Conservation (phyloP, 2,113 vertebrate species). For the Porphyrio hochstetteri region DNA sequence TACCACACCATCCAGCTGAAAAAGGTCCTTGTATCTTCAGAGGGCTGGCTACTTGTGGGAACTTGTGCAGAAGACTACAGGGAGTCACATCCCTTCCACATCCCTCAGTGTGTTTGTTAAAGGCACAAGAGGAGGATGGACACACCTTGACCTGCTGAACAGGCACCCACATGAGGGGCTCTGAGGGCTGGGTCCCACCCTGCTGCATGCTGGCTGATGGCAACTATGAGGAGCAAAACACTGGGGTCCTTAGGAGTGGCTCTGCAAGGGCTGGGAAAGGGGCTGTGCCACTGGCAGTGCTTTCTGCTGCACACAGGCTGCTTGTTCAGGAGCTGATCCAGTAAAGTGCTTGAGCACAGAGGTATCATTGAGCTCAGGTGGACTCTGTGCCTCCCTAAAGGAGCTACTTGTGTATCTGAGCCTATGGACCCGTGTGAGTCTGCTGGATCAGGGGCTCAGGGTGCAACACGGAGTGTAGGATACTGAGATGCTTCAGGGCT, state of each 20-base stretch:
- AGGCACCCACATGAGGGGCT: neutral
- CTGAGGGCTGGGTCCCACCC: neutral
- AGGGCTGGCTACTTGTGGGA: neutral
- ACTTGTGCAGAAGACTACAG: neutral
- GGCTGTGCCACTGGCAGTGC: neutral
- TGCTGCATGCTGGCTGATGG: neutral
- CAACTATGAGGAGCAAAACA: neutral
- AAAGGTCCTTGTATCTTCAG: neutral
- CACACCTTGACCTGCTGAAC: neutral
- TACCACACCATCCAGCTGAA: neutral
- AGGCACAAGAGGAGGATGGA: neutral
- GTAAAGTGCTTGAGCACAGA: neutral
- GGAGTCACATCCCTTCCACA: neutral
- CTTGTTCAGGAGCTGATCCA: neutral
- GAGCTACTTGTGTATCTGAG: neutral
- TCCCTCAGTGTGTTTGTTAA: neutral
- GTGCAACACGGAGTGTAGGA: neutral
- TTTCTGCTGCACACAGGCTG: neutral
- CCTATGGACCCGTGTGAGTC: neutral
- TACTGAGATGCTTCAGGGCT: constrained; percentile 20
- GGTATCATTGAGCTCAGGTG: neutral
- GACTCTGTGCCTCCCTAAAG: neutral
- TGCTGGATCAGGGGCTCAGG: constrained; percentile 6
- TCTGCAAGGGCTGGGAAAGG: neutral
- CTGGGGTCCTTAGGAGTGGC: neutral